These are phyloP conservation scores for Macroteleia sp. DNA, from an alignment of 2,888 invertebrate species.

Conservation along the genomic window DNA sequence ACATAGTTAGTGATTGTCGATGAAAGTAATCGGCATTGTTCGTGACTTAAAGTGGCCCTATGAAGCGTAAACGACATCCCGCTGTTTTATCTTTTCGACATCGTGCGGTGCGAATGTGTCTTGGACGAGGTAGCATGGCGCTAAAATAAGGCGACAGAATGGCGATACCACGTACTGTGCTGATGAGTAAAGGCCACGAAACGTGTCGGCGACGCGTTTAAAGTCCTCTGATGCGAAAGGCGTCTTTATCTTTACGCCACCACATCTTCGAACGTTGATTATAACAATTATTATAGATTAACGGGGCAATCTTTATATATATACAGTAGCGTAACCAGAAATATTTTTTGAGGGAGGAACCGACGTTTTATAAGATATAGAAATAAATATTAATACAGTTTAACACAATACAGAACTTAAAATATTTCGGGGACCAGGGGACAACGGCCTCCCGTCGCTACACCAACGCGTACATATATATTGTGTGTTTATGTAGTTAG, in stretches of 20 bases:
- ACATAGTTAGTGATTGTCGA: slow-evolving; percentile 7
- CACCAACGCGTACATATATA: too few species aligned
- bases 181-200: slow-evolving; percentile 46
- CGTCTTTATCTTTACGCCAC: slow-evolving; percentile 40
- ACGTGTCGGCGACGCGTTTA: slow-evolving; percentile 36
- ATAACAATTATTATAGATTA: slow-evolving; percentile 4
- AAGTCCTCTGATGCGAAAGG: slow-evolving; percentile 29
- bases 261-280: slow-evolving; percentile 13
- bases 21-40: slow-evolving; percentile 34
- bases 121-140: slow-evolving; percentile 33
- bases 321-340: too few species aligned
- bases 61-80: slow-evolving; percentile 31
- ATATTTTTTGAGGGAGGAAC: too few species aligned
- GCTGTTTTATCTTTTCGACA: slow-evolving; percentile 53
- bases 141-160: slow-evolving; percentile 34
- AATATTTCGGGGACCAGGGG: too few species aligned
- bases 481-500: too few species aligned
- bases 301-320: too few species aligned
- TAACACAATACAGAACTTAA: too few species aligned
- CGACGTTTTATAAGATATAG: too few species aligned
- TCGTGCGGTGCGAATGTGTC: slow-evolving; percentile 28
- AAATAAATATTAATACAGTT: too few species aligned
- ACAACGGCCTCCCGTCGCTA: too few species aligned
- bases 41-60: slow-evolving; percentile 21
- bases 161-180: slow-evolving; percentile 43